Percentiles rank a stretch among this genome's conserved stretches.
Evolutionary conservation across 2,113 vertebrate genomes (phyloP).

Genomic region (Gavialis gangeticus): DNA sequence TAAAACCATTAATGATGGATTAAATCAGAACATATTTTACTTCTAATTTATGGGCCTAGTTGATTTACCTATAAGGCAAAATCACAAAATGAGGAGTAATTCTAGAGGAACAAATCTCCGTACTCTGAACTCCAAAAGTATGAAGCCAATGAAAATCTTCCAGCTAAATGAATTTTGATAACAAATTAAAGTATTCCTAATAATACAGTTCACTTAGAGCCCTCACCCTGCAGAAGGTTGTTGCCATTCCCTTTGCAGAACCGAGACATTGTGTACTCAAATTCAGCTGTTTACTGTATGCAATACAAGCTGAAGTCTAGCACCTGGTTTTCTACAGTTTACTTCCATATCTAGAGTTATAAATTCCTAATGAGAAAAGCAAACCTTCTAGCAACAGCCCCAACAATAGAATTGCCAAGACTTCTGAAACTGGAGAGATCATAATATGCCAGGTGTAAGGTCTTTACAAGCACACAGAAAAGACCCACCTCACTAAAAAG

Average conservation of each 20-base stretch:
- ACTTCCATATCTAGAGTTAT: slow-evolving; percentile 20
- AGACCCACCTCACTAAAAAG: not conserved
- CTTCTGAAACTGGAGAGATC: not conserved
- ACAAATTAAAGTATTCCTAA: not conserved
- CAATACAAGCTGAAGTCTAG: not conserved
- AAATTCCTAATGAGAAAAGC: slow-evolving; percentile 26
- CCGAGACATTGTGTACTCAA: not conserved
- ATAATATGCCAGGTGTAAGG: not conserved
- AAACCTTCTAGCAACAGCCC: slow-evolving; percentile 49
- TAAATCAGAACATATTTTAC: not conserved
- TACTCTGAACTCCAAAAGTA: not conserved
- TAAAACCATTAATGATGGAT: not conserved
- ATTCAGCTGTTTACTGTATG: not conserved
- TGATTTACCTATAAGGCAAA: not conserved
- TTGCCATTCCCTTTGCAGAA: not conserved
- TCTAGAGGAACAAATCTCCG: not conserved
- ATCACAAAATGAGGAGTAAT: not conserved
- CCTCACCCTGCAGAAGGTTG: not conserved
- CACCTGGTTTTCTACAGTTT: not conserved
- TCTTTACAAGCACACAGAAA: not conserved
- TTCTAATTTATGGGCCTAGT: not conserved
- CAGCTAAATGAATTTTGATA: not conserved
- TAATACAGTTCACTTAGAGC: not conserved
- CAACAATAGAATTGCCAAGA: slow-evolving; percentile 57
- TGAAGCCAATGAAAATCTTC: not conserved